A percentile compares a stretch with the other conserved stretches of the same genome.
phyloP scores from a whole-genome alignment of 1,140 invertebrate genomes.

The Papilio polytes region DNA sequence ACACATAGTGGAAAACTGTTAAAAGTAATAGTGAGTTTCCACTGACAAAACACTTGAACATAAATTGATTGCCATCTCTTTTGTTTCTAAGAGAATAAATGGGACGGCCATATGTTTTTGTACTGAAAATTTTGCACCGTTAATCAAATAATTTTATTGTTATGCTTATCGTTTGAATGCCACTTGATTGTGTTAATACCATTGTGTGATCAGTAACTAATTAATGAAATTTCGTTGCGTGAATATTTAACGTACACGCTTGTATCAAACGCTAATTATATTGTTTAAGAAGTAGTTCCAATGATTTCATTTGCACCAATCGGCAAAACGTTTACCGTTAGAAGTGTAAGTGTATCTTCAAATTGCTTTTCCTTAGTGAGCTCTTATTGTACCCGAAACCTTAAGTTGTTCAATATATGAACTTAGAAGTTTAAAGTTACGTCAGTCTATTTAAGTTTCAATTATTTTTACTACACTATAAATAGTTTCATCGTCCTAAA shows the following conservation, averaged over 20 bases:
- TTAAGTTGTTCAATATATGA: too few species aligned
- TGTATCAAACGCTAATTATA: too few species aligned
- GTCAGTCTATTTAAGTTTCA: too few species aligned
- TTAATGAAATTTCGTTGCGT: neutral
- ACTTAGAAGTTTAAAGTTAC: too few species aligned
- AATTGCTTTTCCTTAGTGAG: neutral
- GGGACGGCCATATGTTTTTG: neutral
- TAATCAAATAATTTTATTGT: neutral
- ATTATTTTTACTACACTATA: too few species aligned
- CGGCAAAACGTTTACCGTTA: too few species aligned
- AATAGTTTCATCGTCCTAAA: too few species aligned
- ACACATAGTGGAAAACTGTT: neutral
- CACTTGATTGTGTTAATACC: neutral
- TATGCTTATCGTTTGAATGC: neutral
- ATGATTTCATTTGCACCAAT: too few species aligned
- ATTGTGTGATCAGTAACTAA: neutral
- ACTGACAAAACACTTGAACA: neutral
- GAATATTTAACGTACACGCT: neutral
- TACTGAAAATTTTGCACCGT: neutral
- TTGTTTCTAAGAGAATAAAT: neutral
- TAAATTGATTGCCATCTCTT: neutral
- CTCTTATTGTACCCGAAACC: neutral
- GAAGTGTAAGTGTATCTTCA: neutral
- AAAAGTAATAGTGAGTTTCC: neutral
- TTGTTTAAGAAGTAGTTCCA: too few species aligned